These are phyloP conservation scores for Ceramica pisi DNA, from an alignment of 2,888 invertebrate species.

Conservation along the genomic window DNA sequence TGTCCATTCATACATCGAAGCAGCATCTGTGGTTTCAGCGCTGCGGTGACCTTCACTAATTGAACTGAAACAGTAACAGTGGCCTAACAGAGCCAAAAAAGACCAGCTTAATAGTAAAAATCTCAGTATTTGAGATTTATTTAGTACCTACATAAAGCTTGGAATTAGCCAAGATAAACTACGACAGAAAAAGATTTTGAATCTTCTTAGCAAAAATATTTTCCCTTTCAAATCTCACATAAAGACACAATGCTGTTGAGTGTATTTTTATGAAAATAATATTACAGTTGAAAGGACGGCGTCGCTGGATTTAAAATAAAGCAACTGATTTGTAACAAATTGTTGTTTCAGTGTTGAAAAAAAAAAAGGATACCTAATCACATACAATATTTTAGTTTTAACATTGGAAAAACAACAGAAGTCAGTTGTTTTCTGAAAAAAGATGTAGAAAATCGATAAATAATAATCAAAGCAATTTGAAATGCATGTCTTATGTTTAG, in stretches of 20 bases:
- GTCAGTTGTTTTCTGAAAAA: not conserved
- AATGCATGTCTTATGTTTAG: not conserved
- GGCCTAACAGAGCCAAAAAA: conserved; percentile 15
- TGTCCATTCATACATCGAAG: conserved; percentile 13
- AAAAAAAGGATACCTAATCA: not conserved
- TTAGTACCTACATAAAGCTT: conserved; percentile 36
- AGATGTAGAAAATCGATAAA: not conserved
- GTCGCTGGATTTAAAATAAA: not conserved
- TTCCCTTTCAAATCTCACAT: conserved; percentile 24
- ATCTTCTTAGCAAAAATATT: conserved; percentile 21
- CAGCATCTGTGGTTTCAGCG: not conserved
- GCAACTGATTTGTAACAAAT: conserved; percentile 6
- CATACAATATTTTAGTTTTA: not conserved
- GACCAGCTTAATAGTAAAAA: conserved; percentile 46
- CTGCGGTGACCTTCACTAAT: conserved; percentile 11
- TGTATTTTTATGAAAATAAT: conserved; percentile 16
- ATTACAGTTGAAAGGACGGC: conserved; percentile 21
- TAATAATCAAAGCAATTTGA: too few species aligned
- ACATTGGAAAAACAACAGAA: not conserved
- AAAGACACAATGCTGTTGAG: conserved; percentile 20
- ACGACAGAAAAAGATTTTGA: conserved; percentile 28
- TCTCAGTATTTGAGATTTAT: conserved; percentile 43
- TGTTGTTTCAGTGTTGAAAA: not conserved
- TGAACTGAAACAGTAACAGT: conserved; percentile 22
- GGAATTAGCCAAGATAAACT: conserved; percentile 43